Base-by-base conservation (phyloP, 1,140 invertebrate species). In the Amphibalanus amphitrite region DNA sequence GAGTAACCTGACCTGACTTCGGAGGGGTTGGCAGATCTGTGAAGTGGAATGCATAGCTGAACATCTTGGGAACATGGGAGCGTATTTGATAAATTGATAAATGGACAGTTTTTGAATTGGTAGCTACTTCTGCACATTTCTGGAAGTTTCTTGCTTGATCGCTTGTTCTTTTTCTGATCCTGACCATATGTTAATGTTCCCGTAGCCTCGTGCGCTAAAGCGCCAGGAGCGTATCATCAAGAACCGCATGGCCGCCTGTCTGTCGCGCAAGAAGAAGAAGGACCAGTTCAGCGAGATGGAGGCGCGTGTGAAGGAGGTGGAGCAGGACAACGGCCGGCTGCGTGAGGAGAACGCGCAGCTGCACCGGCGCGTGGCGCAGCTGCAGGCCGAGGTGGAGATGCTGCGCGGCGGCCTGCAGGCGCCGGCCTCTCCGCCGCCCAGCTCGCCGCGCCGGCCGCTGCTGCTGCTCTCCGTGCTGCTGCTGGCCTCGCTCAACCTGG, bases 221-320 rank as follows among this genome's bases (percentile, higher is more conserved):
- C 68, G 90, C 76, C 90, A 93, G 77, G 90, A 92, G 77, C 84
- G 91, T 75, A 93, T 93, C 89, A 93, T 93, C 65, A 84, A 94
- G 77, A 84, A 84, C 76, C 76, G 90, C 28, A 92, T 95, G 82
- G 93, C 92, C 0, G 93, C 93, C 17, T 92, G 90, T 79, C 82
- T 95, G 69, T 95, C 92, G 0, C 82, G 92, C 28, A 93, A 94
- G 79, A 92, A 93, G 79, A 95, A 93, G 77, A 95, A 94, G 78
- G 92, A 95, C 79, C 94, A 95, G 78, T 85, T 95, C 17, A 85
- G 85, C 47, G 85, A 86, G 0, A 80, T 95, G 70, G 92, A 95
- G 78, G 84, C 83, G 69, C 83, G 87, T 77, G 80, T 95, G 33
- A 81, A 85, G 38, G 85, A 87, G 64, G 84, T 91, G 26, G 84